Base-by-base conservation (phyloP, 2,888 invertebrate species). In the Adineta ricciae region DNA sequence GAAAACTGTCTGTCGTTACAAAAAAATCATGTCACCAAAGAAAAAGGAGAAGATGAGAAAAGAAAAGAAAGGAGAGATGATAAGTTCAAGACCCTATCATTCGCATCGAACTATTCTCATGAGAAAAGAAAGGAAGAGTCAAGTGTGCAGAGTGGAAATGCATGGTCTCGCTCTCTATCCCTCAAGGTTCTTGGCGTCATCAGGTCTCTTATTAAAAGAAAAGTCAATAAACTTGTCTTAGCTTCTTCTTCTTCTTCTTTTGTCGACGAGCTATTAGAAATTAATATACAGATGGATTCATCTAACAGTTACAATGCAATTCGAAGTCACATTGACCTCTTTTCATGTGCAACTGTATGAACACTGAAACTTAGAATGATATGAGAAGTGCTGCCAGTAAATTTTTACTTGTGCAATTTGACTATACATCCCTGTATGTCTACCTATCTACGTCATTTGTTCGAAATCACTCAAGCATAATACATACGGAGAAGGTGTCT, bases 1-100 rank as follows among this genome's bases (percentile, higher is more conserved):
- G 64, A 64, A 64, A 64, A 64, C 64, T 64, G 64, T 64, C 64
- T 64, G 64, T 64, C 64, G 64, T 64, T 32, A 64, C 64, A 64
- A 32, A 64, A 64, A 64, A 64, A 64, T 64, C 64, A 64, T 64
- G 32, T 64, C 32, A 64, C 32, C 32, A 64, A 32, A 32, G 19
- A 50, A 19, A 64, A 64, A 64, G 11, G 32, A 64, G 27, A 27
- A 52, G 52, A 52, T 16, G 19, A 52, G 27, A 64, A 64, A 64
- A 27, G 16, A 32, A 64, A 32, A 27, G 32, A 27, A 32, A 52
- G 64, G 16, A 32, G 64, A 64, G 32, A 64, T 64, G 64, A 64
- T 64, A 64, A 64, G 64, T 64, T 64, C 64, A 64, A 32, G 64
- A 64, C 21, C 64, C 64, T 64, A 64, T 64, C 64, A 27, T 64